Base-by-base conservation (phyloP, 2,113 vertebrate species). In the Oncorhynchus mykiss region DNA sequence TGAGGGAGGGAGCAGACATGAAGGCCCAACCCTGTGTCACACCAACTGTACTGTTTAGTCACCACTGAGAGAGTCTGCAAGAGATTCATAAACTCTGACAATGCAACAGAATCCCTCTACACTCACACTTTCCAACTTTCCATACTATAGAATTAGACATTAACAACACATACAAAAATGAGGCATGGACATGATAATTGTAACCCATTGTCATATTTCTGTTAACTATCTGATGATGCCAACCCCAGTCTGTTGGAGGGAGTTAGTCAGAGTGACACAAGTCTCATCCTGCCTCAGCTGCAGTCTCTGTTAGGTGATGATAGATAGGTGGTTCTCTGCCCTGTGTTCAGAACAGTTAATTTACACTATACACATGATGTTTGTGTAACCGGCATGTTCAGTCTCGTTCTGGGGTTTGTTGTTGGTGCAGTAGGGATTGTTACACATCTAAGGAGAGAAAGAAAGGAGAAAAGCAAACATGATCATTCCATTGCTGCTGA, bases 381-480 rank as follows among this genome's bases (percentile, higher is more conserved):
- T 22, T 62, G 59, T 8, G 8, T 6, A n/a, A 22, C 5, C 0
- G 59, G n/a, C 59, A 70, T 20, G 68, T 39, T 70, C 68, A 70
- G 45, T 70, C 68, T 11, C 29, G 68, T n/a, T 13, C 1, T 48
- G 13, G 5, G 20, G 39, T 25, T 24, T 72, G 25, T 31, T 59
- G 7, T 11, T 45, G 39, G 54, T 31, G 51, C 12, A 51, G 18
- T 27, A 29, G 49, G 14, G 70, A 22, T 48, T 45, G 48, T 22
- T 45, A 45, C 2, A 45, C 39, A 45, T 45, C 39, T 45, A 45
- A 20, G 3, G 4, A 3, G 67, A 27, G 67, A 34, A 5, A 20
- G 51, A n/a, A 54, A 51, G 22, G 0, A 54, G 27, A 66, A 81
- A 78, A 74, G 67, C 79, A 86, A 89, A 88, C 80, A 72, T 9